Evolutionary conservation across 2,113 vertebrate species (phyloP), one percentile per base, ranked within the genome.

Genomic region (Lophotis ruficrista): DNA sequence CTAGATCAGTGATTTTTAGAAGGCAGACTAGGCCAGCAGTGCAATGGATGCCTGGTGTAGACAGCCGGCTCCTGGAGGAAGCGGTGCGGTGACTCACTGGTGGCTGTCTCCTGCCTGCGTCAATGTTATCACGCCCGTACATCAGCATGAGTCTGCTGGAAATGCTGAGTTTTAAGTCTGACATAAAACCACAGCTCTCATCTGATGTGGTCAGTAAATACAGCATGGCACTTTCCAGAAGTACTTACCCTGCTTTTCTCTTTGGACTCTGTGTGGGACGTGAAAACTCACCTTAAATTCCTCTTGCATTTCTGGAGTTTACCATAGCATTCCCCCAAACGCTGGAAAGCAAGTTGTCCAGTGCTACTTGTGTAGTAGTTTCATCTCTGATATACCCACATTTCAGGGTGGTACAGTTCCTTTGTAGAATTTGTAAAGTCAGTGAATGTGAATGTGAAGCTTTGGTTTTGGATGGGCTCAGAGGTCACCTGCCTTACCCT

Each of bases 91-190:
- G 94, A 94, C 88, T 94, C 96, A 90, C 61, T 48, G 65, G 85
- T 13, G 35, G 70, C 87, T 90, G 45, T 69, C 88, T 92, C 92
- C 84, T 89, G 85, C 83, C 85, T 91, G 87, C 69, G 17, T 88
- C 92, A 93, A 30, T 41, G 75, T 17, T 82, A 87, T 45, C 94
- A 33, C 60, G 60, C 10, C 85, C 28, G 0, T 79, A 27, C 78
- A 86, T 90, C 90, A 92, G 71, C 82, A 81, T 41, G 79, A 95
- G 33, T 62, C 92, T 95, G 85, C 90, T 94, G 82, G 62, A 88
- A 83, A 83, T 17, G 45, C 13, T 75, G 60, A 30, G 48, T 86
- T 89, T 76, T 27, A 73, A 69, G 38, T 35, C 85, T 80, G 60
- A 51, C 82, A 91, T 62, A 90, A 93, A 94, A 50, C 54, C 30